These are phyloP conservation scores for Eurosta solidaginis DNA, from an alignment of 1,140 invertebrate genomes.

Conservation along the genomic window DNA sequence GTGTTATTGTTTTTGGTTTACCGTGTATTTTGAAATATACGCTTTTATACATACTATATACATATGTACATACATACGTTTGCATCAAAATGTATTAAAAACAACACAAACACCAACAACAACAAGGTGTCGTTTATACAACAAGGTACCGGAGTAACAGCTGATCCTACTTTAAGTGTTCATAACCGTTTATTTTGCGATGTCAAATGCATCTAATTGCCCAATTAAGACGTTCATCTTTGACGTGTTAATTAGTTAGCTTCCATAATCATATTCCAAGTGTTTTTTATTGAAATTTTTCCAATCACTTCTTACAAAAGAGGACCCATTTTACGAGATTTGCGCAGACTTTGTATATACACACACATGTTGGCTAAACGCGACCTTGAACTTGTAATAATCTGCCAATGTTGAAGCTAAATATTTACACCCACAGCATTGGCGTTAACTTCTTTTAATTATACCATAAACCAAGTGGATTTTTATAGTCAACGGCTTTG, in stretches of 20 bases:
- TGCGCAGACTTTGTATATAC: neutral
- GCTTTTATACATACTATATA: too few relatives aligned
- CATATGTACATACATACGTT: too few relatives aligned
- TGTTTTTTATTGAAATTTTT: neutral
- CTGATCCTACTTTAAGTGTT: too few relatives aligned
- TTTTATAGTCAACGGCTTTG: neutral
- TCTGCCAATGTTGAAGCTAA: neutral
- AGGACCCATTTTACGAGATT: neutral
- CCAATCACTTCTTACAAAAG: neutral
- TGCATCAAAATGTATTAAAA: too few relatives aligned
- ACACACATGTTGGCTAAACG: neutral
- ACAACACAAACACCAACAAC: too few relatives aligned
- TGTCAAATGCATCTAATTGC: neutral
- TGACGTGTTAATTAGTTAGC: neutral
- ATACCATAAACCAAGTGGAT: slow-evolving; percentile 10
- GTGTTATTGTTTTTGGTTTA: too few relatives aligned
- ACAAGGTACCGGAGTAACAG: too few relatives aligned
- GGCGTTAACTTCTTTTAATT: neutral
- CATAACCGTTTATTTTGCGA: too few relatives aligned
- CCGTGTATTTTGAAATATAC: too few relatives aligned
- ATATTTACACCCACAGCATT: neutral
- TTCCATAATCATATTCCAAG: neutral
- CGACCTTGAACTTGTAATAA: slow-evolving; percentile 14
- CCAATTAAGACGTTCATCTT: neutral
- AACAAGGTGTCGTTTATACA: too few relatives aligned